Conservation (phyloP, 1,140 invertebrate genomes). For the Saccostrea cuccullata region DNA sequence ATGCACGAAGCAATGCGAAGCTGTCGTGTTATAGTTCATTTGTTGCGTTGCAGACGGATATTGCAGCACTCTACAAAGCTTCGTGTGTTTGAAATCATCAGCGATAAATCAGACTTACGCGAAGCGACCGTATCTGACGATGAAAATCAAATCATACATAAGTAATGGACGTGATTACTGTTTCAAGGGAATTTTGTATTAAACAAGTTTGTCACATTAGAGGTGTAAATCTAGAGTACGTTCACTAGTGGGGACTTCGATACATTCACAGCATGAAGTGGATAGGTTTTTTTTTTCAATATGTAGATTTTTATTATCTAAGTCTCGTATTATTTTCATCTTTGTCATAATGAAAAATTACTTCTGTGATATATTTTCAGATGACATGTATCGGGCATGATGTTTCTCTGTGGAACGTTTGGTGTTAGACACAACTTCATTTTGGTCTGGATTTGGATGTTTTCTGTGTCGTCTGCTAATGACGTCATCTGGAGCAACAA, state of each 20-base stretch:
- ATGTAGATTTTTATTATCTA: background rate
- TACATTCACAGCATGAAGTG: background rate
- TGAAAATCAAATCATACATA: background rate
- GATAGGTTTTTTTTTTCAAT: background rate
- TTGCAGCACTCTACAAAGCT: background rate
- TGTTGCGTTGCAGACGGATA: background rate
- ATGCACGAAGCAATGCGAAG: no score
- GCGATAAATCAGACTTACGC: background rate
- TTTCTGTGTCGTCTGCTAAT: background rate
- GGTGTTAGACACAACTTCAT: background rate
- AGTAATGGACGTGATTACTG: background rate
- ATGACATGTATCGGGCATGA: background rate
- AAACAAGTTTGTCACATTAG: background rate
- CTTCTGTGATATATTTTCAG: background rate
- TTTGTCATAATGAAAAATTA: background rate
- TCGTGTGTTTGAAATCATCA: background rate
- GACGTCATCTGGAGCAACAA: background rate
- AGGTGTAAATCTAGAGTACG: background rate
- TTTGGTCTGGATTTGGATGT: background rate
- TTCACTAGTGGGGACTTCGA: background rate
- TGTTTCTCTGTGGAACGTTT: background rate
- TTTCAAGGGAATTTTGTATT: background rate
- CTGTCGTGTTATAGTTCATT: background rate
- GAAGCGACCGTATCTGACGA: background rate
- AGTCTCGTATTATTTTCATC: background rate